Evolutionary conservation across 2,888 invertebrate genomes (phyloP), one percentile per base, ranked within the genome.

Genomic region (Nemoura dubitans): DNA sequence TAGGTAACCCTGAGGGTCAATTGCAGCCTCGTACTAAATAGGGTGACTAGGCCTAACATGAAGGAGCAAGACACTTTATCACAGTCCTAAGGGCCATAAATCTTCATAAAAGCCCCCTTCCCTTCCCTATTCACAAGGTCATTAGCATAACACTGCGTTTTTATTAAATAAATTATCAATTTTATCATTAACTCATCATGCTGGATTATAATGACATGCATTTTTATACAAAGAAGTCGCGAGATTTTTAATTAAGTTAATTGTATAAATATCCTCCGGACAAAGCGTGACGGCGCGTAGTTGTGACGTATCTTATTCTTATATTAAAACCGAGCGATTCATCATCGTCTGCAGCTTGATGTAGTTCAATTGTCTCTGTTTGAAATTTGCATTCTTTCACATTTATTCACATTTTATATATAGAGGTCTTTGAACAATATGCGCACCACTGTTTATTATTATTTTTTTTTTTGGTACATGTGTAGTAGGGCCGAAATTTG

Each of bases 81-180:
- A 59, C 59, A 59, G 59, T 59, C 59, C 59, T 59, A 10, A 59
- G 21, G 36, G 59, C 59, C 2, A 59, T 59, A 59, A 59, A 59
- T 59, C 59, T 59, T 59, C 59, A 59, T 59, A 59, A 59, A 59
- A 2, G 21, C 1, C 14, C 59, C 59, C 59, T 14, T 14, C 59
- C 59, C 21, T 14, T 21, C 59, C 16, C 10, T 1, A 59, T 59
- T 59, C 59, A 59, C 59, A 59, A 59, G 59, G 59, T 21, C 59
- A 59, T 59, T 59, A 59, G 59, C 59, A 59, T 59, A 59, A 59
- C 59, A 59, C 59, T 59, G 59, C 59, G 59, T 59, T 59, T 59
- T 59, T 59, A 59, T 59, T 10, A 59, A 59, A 59, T 59, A 7
- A 59, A 59, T 59, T 59, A 59, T 59, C 59, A 59, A 59, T 59